Conservation (phyloP, 2,888 invertebrate species). For the Cephus nigrinus region DNA sequence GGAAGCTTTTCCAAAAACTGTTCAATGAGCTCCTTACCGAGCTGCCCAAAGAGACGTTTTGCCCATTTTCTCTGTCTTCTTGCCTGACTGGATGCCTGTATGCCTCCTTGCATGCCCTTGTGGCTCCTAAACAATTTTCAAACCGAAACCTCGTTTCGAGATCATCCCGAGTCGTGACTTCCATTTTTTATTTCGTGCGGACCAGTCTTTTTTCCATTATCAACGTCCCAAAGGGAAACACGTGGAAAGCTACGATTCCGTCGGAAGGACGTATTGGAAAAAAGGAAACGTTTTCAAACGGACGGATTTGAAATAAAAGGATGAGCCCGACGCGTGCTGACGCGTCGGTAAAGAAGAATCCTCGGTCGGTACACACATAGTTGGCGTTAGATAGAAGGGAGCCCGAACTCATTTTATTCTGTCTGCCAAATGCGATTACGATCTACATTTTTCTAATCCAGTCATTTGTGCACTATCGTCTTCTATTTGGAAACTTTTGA, state of each 20-base stretch:
- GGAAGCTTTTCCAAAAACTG: constrained; percentile 57
- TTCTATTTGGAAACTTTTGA: constrained; percentile 36
- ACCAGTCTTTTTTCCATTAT: no score
- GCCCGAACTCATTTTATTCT: constrained; percentile 22
- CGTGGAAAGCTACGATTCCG: no score
- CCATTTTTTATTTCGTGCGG: no score
- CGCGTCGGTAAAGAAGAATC: no score
- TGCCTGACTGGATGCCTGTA: constrained; percentile 8
- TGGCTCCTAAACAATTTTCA: constrained; percentile 35
- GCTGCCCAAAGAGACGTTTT: constrained; percentile 30
- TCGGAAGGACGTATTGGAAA: no score
- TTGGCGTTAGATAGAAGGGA: background rate
- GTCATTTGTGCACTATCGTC: constrained; percentile 47
- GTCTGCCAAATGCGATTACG: constrained; percentile 36
- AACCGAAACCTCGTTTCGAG: constrained; percentile 44
- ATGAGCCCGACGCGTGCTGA: no score
- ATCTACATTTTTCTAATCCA: constrained; percentile 51
- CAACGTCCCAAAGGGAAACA: no score
- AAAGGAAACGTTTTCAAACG: no score
- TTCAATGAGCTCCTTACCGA: constrained; percentile 46
- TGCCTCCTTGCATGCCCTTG: no score
- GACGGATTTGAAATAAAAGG: no score
- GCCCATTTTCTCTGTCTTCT: constrained; percentile 24
- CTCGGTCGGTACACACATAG: no score
- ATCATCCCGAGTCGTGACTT: background rate